Conservation (phyloP, 2,113 vertebrate species). For the Grammomys dolichurus region DNA sequence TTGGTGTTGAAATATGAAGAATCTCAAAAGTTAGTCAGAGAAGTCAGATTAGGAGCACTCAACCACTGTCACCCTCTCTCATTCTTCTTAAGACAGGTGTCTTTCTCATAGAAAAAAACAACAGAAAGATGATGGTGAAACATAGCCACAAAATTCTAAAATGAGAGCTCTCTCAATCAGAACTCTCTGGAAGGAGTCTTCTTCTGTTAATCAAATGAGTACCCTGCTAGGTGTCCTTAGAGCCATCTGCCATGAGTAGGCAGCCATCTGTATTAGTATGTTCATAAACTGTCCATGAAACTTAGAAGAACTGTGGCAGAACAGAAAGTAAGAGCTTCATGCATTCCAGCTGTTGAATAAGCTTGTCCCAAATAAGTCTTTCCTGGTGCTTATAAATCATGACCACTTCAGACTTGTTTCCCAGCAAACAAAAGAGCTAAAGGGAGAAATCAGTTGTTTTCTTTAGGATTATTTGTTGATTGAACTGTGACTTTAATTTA, state of each 20-base stretch:
- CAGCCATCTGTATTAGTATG: background rate
- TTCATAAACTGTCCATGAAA: constrained; percentile 7
- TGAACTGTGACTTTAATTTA: background rate
- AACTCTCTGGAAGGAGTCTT: constrained; percentile 26
- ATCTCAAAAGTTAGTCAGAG: constrained; percentile 20
- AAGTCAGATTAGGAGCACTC: background rate
- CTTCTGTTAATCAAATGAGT: background rate
- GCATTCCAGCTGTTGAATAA: background rate
- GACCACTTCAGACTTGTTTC: background rate
- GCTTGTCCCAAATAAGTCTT: constrained; percentile 36
- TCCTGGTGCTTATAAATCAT: constrained; percentile 45
- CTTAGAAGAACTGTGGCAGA: background rate
- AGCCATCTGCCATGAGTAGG: background rate
- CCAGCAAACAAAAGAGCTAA: background rate
- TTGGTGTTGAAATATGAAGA: background rate
- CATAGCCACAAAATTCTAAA: background rate
- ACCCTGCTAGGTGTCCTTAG: background rate
- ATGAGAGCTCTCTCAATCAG: background rate
- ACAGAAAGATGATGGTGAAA: background rate
- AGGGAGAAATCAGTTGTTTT: background rate
- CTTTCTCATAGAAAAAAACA: constrained; percentile 1
- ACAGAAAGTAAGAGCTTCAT: background rate
- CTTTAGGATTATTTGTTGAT: background rate
- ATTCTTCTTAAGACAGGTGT: background rate
- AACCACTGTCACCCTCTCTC: background rate